Evolutionary conservation across 2,888 invertebrate species (phyloP), one percentile per base, ranked within the genome.

Genomic region (Spodoptera exigua): DNA sequence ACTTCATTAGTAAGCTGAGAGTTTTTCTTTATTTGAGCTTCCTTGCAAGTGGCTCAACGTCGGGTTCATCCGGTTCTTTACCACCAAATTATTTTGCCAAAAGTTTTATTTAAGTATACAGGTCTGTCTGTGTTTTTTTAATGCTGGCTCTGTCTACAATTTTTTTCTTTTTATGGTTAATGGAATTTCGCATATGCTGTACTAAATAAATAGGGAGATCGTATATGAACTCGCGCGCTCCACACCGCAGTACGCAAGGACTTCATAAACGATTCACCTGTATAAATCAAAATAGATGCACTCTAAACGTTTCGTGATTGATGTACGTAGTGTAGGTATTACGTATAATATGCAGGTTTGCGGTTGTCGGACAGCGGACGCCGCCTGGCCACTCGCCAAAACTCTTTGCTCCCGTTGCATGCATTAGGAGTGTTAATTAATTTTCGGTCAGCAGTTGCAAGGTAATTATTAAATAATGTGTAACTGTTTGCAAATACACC

Each of bases 371-470:
- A 80, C 79, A 81, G 76, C 78, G 86, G 81, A 81, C 76, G 78
- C 74, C 61, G 76, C 60, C 82, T 91, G 92, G 92, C 87, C 82
- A 61, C 58, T 61, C 67, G 92, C 92, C 92, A 80, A 87, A 88
- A 89, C 86, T 89, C 87, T 89, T 87, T 84, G 83, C 86, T 83
- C 82, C 79, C 79, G 76, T 74, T 86, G 85, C 84, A 84, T 87
- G 81, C 70, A 86, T 89, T 87, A 89, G 83, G 80, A 82, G 73
- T 85, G 83, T 85, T 89, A 85, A 89, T 91, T 87, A 88, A 86
- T 86, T 85, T 86, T 80, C 66, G 65, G 66, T 65, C 63, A 67
- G 60, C 61, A 69, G 68, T 60, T 66, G 51, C 48, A 59, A 65
- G 59, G 43, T 39, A 54, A 55, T 60, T 46, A 59, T 63, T 70